Conservation (phyloP, 2,888 invertebrate species). For the Emmelina monodactyla region DNA sequence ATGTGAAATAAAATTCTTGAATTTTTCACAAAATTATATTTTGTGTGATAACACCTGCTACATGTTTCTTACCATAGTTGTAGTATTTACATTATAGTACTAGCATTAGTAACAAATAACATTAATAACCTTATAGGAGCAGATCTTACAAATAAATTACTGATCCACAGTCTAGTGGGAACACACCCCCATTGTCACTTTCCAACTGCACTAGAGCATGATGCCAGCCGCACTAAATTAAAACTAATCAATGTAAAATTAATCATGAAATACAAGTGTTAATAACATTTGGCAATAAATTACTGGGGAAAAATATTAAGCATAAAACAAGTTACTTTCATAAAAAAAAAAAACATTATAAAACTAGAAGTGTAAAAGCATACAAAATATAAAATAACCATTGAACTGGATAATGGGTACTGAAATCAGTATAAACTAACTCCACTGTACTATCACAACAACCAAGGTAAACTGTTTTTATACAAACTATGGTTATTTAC, state of each 20-base stretch:
- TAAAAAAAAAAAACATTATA: slow-evolving; percentile 30
- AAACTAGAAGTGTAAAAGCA: slow-evolving; percentile 39
- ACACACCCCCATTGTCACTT: slow-evolving; percentile 3
- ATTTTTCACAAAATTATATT: slow-evolving; percentile 68
- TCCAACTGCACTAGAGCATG: neutral
- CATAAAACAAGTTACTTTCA: slow-evolving; percentile 36
- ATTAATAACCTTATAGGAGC: slow-evolving; percentile 63
- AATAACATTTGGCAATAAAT: slow-evolving; percentile 66
- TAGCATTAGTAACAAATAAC: slow-evolving; percentile 67
- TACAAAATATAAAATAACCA: slow-evolving; percentile 39
- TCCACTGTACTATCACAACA: slow-evolving; percentile 32
- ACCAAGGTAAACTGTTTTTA: slow-evolving; percentile 29
- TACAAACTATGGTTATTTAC: slow-evolving; percentile 29
- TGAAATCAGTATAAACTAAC: neutral
- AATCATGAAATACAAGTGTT: slow-evolving; percentile 44
- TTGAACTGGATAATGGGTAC: slow-evolving; percentile 24
- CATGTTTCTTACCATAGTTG: slow-evolving; percentile 61
- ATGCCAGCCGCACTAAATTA: slow-evolving; percentile 14
- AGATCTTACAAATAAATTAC: slow-evolving; percentile 54
- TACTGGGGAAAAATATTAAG: slow-evolving; percentile 58
- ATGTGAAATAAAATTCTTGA: slow-evolving; percentile 30
- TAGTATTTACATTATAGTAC: slow-evolving; percentile 62
- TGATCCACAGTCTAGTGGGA: slow-evolving; percentile 17
- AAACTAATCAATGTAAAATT: slow-evolving; percentile 30
- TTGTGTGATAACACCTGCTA: slow-evolving; percentile 67